phyloP scores from a whole-genome alignment of 2,113 vertebrate genomes.

The Mus spicilegus region DNA sequence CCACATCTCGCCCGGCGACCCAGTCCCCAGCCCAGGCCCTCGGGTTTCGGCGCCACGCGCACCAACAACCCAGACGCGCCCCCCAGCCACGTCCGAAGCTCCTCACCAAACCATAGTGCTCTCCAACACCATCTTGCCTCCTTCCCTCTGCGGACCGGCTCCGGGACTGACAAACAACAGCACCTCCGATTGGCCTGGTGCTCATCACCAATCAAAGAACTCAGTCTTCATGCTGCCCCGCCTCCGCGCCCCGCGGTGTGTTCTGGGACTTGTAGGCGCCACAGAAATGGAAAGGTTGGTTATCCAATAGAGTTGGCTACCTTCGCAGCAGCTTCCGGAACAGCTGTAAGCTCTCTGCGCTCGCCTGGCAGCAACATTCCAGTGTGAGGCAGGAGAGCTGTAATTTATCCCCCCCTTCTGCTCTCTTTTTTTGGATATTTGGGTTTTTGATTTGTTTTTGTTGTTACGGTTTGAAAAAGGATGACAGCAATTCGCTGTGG shows the following conservation, averaged over 20 bases:
- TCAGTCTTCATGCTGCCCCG: not conserved
- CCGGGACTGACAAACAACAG: not conserved
- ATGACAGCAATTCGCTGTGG: not conserved
- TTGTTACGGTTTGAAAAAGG: not conserved
- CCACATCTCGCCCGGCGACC: too few species aligned
- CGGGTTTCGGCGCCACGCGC: not conserved
- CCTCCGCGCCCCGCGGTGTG: not conserved
- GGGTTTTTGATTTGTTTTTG: not conserved
- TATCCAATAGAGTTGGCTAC: rapidly evolving
- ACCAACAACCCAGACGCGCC: not conserved
- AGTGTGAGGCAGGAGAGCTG: not conserved
- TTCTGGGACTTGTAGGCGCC: slow-evolving; percentile 80
- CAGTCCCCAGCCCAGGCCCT: rapidly evolving
- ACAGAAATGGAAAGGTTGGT: rapidly evolving
- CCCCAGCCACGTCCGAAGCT: not conserved
- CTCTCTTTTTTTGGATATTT: not conserved
- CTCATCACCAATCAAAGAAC: slow-evolving; percentile 55
- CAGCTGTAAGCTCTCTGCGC: not conserved
- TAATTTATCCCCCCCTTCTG: not conserved
- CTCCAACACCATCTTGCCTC: slow-evolving; percentile 95
- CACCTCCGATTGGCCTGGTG: slow-evolving; percentile 62
- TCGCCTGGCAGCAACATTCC: not conserved
- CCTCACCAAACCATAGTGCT: slow-evolving; percentile 99
- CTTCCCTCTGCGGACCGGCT: slow-evolving; percentile 32
- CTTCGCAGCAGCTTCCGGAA: not conserved